Evolutionary conservation across 2,797 vertebrate species (phyloP), one percentile per base, ranked within the genome.

Genomic region (Galaxias olidus): DNA sequence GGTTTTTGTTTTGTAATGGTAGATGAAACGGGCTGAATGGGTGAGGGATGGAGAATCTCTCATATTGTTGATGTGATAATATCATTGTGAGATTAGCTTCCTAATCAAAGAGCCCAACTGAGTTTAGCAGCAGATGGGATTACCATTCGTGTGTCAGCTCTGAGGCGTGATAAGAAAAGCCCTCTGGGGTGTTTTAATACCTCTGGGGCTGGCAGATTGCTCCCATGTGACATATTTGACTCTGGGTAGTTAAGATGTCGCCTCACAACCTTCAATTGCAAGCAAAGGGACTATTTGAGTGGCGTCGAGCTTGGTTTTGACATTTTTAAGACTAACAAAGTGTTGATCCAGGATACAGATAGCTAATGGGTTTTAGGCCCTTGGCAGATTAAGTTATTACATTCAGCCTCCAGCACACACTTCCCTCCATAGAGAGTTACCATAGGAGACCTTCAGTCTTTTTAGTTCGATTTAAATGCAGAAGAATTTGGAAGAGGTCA

Each of bases 81-180:
- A 58, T 67, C 76, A 86, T 84, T 70, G 81, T 64, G 68, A 80
- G 72, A 83, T 88, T 73, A 81, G 51, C 71, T 73, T 83, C 65
- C 46, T 64, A 57, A 72, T 85, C 4, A 72, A 61, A 59, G 42
- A 14, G 11, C 69, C 63, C 42, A 61, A 51, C 71, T 18, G 50
- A 69, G 67, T 81, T 77, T 80, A 74, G 58, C 72, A 51, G 57
- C 47, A 30, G 46, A 74, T 73, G 76, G 76, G 80, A 84, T 85
- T 76, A 72, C 78, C 75, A 50, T 40, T 63, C 61, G 71, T 61
- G 73, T 70, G 61, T 14, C 20, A 68, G 57, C 84, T 78, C 81
- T 76, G 64, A 63, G 30, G 30, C 30, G 30, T 6, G 30, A 54
- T 30, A 60, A 75, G 76, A 67, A 74, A 30, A 69, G 77, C 65